Evolutionary conservation across 2,797 vertebrate genomes (phyloP), one percentile per base, ranked within the genome.

Genomic region (Acomys russatus): DNA sequence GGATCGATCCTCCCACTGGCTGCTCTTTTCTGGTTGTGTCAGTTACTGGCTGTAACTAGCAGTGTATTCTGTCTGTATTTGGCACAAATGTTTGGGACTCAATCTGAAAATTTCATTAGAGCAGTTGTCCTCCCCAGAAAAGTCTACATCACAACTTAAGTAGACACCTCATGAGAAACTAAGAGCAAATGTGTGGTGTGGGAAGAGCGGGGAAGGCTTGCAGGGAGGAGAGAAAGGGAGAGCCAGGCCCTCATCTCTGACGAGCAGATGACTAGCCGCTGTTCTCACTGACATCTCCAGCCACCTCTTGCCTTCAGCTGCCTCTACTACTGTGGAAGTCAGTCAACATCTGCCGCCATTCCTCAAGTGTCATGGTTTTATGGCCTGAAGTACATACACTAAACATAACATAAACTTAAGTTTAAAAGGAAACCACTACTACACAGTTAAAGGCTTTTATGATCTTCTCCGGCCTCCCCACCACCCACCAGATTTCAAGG

Each of bases 21-120:
- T 76, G 23, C 38, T 44, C 38, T 88, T 93, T 76, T 77, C 82
- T 91, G 23, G n/a, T 2, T 35, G 83, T 54, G n/a, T 70, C 82
- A n/a, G 71, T 79, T 70, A 80, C 33, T 71, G 77, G n/a, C 78
- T 61, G 56, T 38, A 18, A 90, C 12, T n/a, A 86, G 14, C 33
- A 23, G 0, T 30, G 73, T 10, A 49, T 3, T 94, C 25, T 66
- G 92, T 80, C 73, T 63, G 54, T 63, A 74, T 22, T 5, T 83
- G 54, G n/a, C 94, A 74, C 71, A 88, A 96, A 97, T 92, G 49
- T 90, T 88, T 63, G 82, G 8, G 82, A 85, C 6, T 15, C 17
- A 66, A 44, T 30, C 89, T 63, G 11, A 30, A 94, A 18, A 84
- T 6, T 9, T 66, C 66, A 82, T 23, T 33, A 96, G 2, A 70